phyloP scores from a whole-genome alignment of 2,113 vertebrate species.

The Sakesphorus luctuosus region DNA sequence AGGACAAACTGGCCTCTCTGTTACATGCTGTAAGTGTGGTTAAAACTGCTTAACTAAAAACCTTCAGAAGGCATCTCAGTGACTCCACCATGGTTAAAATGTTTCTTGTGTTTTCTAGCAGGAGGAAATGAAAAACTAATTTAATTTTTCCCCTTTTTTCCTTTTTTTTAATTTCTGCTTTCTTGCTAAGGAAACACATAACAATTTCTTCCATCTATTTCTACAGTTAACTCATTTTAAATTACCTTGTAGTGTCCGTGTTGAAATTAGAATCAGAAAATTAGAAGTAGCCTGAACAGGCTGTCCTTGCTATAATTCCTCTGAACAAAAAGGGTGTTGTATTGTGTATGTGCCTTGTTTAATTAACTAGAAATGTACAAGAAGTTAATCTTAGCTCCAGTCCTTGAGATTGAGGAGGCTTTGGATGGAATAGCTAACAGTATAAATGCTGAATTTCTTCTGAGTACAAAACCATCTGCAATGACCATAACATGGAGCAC shows the following conservation, averaged over 20 bases:
- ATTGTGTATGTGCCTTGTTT: neutral
- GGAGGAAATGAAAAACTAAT: neutral
- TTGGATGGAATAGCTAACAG: neutral
- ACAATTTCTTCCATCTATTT: neutral
- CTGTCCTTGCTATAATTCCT: neutral
- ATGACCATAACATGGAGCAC: neutral
- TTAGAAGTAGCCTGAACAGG: neutral
- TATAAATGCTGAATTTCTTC: neutral
- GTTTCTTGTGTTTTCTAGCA: neutral
- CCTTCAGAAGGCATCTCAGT: neutral
- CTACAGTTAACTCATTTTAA: neutral
- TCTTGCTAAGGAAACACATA: neutral
- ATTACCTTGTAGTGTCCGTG: neutral
- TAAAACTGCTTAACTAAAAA: neutral
- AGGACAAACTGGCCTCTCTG: slow-evolving; percentile 85
- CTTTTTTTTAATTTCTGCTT: neutral
- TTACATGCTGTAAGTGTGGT: slow-evolving; percentile 89
- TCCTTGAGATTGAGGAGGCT: neutral
- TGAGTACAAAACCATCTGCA: neutral
- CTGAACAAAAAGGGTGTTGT: neutral
- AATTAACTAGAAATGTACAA: neutral
- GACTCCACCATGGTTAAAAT: neutral
- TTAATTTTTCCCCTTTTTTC: too few relatives aligned
- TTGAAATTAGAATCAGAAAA: neutral
- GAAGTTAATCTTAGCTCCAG: neutral